A percentile compares a stretch with the other conserved stretches of the same genome.
Conservation (phyloP, 2,888 invertebrate genomes). For the Phoenoteleia sp. region DNA sequence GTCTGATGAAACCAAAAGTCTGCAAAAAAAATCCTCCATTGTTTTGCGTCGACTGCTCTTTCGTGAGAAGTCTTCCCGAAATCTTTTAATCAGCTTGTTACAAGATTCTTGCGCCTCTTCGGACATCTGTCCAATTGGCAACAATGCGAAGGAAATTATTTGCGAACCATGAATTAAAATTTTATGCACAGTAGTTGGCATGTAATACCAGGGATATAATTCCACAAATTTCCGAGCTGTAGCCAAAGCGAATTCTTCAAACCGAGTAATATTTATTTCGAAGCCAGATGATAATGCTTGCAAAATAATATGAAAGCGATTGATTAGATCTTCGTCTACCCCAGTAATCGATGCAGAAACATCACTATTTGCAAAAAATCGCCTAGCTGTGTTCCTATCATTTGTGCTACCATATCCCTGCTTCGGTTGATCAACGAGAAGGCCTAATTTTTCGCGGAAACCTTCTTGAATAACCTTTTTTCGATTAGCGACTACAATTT, state of each 20-base stretch:
- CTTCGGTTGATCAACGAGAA: constrained; percentile 28
- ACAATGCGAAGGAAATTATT: constrained; percentile 7
- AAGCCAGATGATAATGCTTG: constrained; percentile 26
- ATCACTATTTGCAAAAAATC: constrained; percentile 17
- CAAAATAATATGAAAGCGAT: constrained; percentile 32
- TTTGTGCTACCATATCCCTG: constrained; percentile 21
- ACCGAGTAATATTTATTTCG: constrained; percentile 30
- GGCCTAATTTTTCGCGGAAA: constrained; percentile 30
- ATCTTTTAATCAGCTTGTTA: constrained; percentile 17
- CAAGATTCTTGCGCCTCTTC: constrained; percentile 22
- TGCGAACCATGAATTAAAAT: constrained; percentile 18
- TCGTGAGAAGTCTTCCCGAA: constrained; percentile 20
- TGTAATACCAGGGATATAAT: constrained; percentile 7
- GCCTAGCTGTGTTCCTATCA: constrained; percentile 33
- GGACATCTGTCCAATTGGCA: constrained; percentile 15
- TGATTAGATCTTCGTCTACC: constrained; percentile 23
- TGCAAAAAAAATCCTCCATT: constrained; percentile 33
- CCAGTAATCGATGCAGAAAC: constrained; percentile 16
- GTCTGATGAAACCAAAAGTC: constrained; percentile 31
- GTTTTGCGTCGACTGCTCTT: constrained; percentile 22
- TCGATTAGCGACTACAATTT: constrained; percentile 23
- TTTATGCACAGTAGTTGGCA: constrained; percentile 10
- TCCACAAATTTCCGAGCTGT: constrained; percentile 18
- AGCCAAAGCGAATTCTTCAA: constrained; percentile 28
- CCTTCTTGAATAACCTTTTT: constrained; percentile 36